phyloP scores from a whole-genome alignment of 2,888 invertebrate species.

The Lordiphosa fenestrarum region DNA sequence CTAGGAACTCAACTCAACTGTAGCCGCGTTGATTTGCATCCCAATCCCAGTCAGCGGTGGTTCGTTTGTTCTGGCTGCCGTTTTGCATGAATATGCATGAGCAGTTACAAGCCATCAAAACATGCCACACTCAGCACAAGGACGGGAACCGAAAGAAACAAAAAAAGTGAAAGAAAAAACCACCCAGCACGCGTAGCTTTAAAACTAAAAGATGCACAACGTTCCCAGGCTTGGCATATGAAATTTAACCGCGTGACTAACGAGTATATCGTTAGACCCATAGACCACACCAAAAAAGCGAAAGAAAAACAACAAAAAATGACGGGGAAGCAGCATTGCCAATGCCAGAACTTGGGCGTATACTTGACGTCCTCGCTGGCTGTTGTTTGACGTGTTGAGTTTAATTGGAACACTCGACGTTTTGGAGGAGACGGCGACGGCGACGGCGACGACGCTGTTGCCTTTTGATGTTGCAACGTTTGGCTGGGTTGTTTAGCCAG shows the following conservation, averaged over 20 bases:
- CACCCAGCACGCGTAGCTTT: conserved; percentile 39
- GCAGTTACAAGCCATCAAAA: conserved; percentile 72
- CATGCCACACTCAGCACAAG: conserved; percentile 43
- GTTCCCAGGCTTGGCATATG: conserved; percentile 41
- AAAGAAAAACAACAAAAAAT: conserved; percentile 5
- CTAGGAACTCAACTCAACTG: conserved; percentile 35
- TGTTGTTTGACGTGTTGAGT: conserved; percentile 72
- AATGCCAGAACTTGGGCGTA: conserved; percentile 57
- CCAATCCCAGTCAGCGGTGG: conserved; percentile 29
- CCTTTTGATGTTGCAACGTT: conserved; percentile 61
- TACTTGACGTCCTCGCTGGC: conserved; percentile 58
- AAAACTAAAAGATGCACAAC: conserved; percentile 46
- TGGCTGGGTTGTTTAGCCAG: conserved; percentile 13
- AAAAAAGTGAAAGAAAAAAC: conserved; percentile 2
- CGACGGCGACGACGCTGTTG: conserved; percentile 32
- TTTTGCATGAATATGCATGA: conserved; percentile 68
- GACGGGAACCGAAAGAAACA: conserved; percentile 4
- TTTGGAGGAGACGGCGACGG: conserved; percentile 30
- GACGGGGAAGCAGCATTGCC: conserved; percentile 32
- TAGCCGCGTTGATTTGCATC: conserved; percentile 45
- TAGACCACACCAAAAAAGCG: conserved; percentile 20
- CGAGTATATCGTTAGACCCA: conserved; percentile 65
- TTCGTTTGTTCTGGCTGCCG: conserved; percentile 57
- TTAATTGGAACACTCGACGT: conserved; percentile 69
- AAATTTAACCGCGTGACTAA: conserved; percentile 68